Evolutionary conservation across 2,113 vertebrate species (phyloP).

Genomic region (Pedetes capensis): DNA sequence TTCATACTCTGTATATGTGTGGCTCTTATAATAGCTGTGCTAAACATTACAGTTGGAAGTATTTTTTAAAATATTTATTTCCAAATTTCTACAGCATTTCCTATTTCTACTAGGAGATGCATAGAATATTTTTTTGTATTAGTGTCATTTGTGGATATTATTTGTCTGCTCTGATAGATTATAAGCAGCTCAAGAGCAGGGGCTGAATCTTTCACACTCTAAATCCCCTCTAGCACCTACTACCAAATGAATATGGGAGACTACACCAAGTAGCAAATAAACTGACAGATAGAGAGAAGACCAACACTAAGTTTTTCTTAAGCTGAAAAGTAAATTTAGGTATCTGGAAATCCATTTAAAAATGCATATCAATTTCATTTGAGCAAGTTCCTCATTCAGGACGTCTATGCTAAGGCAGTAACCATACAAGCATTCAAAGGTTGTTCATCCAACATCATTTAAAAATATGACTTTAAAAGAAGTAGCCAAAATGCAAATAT

Average conservation of each 20-base stretch:
- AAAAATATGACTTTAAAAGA: background rate
- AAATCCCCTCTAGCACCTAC: background rate
- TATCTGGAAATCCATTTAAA: background rate
- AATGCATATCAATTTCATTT: background rate
- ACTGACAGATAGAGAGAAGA: background rate
- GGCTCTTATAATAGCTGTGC: background rate
- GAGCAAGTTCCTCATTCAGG: background rate
- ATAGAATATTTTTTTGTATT: background rate
- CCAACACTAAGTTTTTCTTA: background rate
- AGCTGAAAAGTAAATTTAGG: background rate
- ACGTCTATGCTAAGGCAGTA: background rate
- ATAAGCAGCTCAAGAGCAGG: background rate
- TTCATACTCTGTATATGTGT: background rate
- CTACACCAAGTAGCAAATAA: background rate
- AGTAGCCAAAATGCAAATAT: background rate
- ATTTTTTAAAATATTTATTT: background rate
- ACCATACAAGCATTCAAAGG: background rate
- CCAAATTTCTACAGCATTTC: background rate
- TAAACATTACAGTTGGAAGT: background rate
- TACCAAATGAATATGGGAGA: background rate
- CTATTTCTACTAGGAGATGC: background rate
- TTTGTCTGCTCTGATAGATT: background rate
- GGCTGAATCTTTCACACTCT: background rate
- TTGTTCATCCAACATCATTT: background rate
- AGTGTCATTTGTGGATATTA: background rate